phyloP scores from a whole-genome alignment of 53 echinoderm and acorn worm genomes.

The Temnopleurus reevesii region DNA sequence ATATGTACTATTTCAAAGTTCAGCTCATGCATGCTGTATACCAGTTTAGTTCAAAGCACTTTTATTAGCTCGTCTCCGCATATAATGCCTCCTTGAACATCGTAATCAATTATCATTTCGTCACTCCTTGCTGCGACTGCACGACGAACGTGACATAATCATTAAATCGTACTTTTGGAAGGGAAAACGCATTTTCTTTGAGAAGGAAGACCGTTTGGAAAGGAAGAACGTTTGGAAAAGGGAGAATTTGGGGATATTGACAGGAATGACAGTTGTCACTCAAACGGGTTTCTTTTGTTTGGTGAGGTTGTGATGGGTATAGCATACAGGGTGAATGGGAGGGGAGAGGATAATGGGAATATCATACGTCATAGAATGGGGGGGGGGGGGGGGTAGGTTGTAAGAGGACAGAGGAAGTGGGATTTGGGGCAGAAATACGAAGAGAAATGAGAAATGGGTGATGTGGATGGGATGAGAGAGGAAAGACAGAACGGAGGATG shows the following conservation, averaged over 20 bases:
- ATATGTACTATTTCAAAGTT: not conserved
- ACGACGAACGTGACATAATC: not conserved
- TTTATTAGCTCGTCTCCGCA: not conserved
- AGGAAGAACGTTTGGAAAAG: not conserved
- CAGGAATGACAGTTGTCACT: slow-evolving; percentile 47
- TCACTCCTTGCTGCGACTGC: slow-evolving; percentile 19
- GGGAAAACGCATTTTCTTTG: slow-evolving; percentile 25
- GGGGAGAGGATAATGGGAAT: slow-evolving; percentile 24
- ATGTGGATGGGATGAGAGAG: not conserved
- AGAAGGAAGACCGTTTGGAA: not conserved
- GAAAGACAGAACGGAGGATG: not conserved
- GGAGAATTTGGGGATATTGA: slow-evolving; percentile 5
- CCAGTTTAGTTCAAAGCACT: not conserved
- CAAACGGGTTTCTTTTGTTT: slow-evolving; percentile 39
- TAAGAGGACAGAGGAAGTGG: not conserved
- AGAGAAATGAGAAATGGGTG: not conserved
- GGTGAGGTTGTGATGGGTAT: not conserved
- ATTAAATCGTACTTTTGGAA: slow-evolving; percentile 27
- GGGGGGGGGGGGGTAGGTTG: not conserved
- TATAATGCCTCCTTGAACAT: not conserved
- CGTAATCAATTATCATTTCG: slow-evolving; percentile 41
- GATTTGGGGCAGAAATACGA: not conserved
- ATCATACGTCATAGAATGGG: slow-evolving; percentile 15
- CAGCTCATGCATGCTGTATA: not conserved
- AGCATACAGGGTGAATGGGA: slow-evolving; percentile 22